A percentile compares a stretch with the other conserved stretches of the same genome.
These are phyloP conservation scores for Drosophila affinis DNA, from an alignment of 2,888 invertebrate genomes.

Conservation along the genomic window DNA sequence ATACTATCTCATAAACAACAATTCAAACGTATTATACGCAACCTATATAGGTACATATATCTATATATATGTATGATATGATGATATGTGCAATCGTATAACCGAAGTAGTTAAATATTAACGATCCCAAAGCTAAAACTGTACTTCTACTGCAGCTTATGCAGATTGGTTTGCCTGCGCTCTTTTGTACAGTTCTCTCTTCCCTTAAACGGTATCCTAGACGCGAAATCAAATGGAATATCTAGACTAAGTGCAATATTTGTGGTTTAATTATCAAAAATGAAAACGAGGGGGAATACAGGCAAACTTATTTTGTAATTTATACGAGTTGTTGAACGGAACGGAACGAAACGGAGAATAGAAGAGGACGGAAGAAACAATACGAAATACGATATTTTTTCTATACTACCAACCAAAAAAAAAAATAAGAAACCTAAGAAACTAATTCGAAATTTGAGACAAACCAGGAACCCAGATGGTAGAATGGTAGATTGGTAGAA, in stretches of 20 bases:
- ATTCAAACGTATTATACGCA: slow-evolving; percentile 44
- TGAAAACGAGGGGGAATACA: slow-evolving; percentile 13
- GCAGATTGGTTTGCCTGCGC: slow-evolving; percentile 34
- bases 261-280: slow-evolving; percentile 39
- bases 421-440: slow-evolving; percentile 43
- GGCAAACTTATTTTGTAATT: slow-evolving; percentile 59
- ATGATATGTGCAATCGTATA: slow-evolving; percentile 57
- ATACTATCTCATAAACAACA: slow-evolving; percentile 69
- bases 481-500: slow-evolving; percentile 34
- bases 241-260: slow-evolving; percentile 39
- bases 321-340: slow-evolving; percentile 49
- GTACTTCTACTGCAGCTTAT: slow-evolving; percentile 8
- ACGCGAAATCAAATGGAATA: slow-evolving; percentile 32
- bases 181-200: slow-evolving; percentile 27
- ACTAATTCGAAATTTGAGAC: slow-evolving; percentile 46
- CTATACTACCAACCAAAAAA: slow-evolving; percentile 57
- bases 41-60: slow-evolving; percentile 37
- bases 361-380: slow-evolving; percentile 66
- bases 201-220: slow-evolving; percentile 21
- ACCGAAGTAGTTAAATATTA: slow-evolving; percentile 64
- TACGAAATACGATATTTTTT: slow-evolving; percentile 69
- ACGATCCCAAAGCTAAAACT: slow-evolving; percentile 27
- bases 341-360: slow-evolving; percentile 41
- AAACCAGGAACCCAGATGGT: slow-evolving; percentile 28
- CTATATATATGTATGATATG: slow-evolving; percentile 32